Percentiles rank a stretch among this genome's conserved stretches.
Conservation (phyloP, 1,140 invertebrate species). For the Sesamia nonagrioides region DNA sequence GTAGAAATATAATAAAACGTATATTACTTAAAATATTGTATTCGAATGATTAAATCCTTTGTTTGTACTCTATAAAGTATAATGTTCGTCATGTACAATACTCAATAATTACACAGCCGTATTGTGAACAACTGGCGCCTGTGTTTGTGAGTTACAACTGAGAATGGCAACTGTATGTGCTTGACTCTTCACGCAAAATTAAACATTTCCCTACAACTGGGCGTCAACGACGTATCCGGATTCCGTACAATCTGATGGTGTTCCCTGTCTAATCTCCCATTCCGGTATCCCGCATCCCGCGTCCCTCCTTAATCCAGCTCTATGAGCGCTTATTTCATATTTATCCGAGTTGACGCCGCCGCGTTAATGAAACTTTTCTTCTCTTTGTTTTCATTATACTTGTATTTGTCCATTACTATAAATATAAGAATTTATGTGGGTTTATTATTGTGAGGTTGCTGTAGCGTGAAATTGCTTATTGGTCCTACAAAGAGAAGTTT, state of each 20-base stretch:
- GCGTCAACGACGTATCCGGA: constrained; percentile 19
- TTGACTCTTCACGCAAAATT: constrained; percentile 41
- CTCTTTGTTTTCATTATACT: constrained; percentile 66
- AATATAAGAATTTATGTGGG: constrained; percentile 43
- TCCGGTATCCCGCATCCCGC: constrained; percentile 20
- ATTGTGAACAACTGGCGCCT: background rate
- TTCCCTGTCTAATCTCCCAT: constrained; percentile 43
- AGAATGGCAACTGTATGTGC: background rate
- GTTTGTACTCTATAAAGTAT: no score
- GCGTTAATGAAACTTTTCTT: constrained; percentile 70
- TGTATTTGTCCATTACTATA: constrained; percentile 36
- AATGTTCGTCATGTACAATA: background rate
- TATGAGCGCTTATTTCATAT: constrained; percentile 74
- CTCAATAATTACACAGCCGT: constrained; percentile 1
- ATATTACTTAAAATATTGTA: background rate
- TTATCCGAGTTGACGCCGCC: constrained; percentile 64
- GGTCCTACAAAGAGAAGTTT: constrained; percentile 15
- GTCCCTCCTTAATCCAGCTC: constrained; percentile 57
- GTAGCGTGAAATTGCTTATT: constrained; percentile 33
- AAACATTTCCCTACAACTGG: constrained; percentile 43
- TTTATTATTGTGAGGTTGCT: constrained; percentile 20
- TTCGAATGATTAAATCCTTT: background rate
- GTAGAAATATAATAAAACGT: background rate
- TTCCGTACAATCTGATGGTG: constrained; percentile 37
- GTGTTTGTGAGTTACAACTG: background rate